Evolutionary conservation across 2,888 invertebrate species (phyloP), one percentile per base, ranked within the genome.

Genomic region (Nemotelus pantherinus): DNA sequence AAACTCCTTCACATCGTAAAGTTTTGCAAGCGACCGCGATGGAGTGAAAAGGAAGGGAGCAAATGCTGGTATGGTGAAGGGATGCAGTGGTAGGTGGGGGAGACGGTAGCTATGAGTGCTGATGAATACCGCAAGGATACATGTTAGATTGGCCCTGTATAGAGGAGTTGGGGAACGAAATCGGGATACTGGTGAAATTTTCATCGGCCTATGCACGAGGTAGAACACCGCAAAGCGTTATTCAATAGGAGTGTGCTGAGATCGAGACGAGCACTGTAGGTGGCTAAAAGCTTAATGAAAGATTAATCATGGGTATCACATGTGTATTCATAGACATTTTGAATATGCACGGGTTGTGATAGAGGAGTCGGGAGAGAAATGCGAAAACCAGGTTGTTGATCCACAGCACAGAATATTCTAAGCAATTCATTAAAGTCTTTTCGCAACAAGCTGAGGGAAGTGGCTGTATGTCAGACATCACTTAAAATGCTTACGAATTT

Each of bases 251-350:
- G 10, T 57, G 57, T 10, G 63, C 43, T 39, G 39, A 41, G 5
- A 41, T 1, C 3, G 7, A 39, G 39, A 41, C 63, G 25, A 65
- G 41, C 41, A 65, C 5, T 45, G 65, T 45, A 47, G 65, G 47
- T 47, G 65, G 9, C 47, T 65, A 65, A 65, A 47, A 65, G 65
- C 65, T 65, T 65, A 65, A 65, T 65, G 65, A 65, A 65, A 65
- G 45, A 65, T 65, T 65, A 65, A 65, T 65, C 65, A 65, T 65
- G 44, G 65, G 65, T 47, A 65, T 65, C 65, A 65, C n/a, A 65
- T 65, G 65, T 65, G 65, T 9, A 1, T 9, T 50, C 6, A 50
- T 25, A 25, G 25, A 25, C 25, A 25, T 25, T 25, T 25, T 25
- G 25, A 25, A 25, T 25, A 25, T 25, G 25, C 25, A 25, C 25